phyloP scores from a whole-genome alignment of 2,797 vertebrate species.

The Darevskia nairensis region DNA sequence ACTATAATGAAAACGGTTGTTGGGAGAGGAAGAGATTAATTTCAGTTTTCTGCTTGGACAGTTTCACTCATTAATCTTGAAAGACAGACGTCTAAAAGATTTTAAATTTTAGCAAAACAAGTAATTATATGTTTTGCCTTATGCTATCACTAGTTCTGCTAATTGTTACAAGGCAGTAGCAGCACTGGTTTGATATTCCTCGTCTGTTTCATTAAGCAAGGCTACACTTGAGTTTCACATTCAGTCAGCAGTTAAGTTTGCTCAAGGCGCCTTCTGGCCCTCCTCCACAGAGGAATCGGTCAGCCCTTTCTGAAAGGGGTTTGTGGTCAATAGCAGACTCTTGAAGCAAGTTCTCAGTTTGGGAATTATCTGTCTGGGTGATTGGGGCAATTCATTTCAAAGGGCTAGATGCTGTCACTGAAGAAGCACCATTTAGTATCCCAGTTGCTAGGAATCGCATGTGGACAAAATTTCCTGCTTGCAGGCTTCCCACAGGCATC shows the following conservation, averaged over 20 bases:
- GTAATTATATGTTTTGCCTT: too few relatives aligned
- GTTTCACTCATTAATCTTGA: not conserved
- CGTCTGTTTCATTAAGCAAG: not conserved
- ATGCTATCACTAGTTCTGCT: not conserved
- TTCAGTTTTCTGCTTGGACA: constrained; percentile 31
- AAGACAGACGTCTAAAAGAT: not conserved
- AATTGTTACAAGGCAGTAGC: not conserved
- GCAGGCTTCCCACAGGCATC: too few relatives aligned
- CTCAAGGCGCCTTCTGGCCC: not conserved
- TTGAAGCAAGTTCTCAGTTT: not conserved
- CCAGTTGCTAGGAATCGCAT: too few relatives aligned
- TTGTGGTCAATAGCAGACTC: not conserved
- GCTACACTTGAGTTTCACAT: not conserved
- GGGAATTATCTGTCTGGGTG: too few relatives aligned
- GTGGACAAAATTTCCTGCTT: too few relatives aligned
- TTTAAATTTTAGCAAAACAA: not conserved
- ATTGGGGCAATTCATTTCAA: not conserved
- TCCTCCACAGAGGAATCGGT: too few relatives aligned
- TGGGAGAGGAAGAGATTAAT: not conserved
- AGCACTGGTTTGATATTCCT: not conserved
- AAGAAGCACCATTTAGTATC: not conserved
- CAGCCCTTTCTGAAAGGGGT: not conserved
- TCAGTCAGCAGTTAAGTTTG: not conserved
- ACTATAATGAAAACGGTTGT: too few relatives aligned
- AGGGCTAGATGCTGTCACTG: not conserved